Conservation (phyloP, 1,140 invertebrate species). For the Drosophila ercepeae region DNA sequence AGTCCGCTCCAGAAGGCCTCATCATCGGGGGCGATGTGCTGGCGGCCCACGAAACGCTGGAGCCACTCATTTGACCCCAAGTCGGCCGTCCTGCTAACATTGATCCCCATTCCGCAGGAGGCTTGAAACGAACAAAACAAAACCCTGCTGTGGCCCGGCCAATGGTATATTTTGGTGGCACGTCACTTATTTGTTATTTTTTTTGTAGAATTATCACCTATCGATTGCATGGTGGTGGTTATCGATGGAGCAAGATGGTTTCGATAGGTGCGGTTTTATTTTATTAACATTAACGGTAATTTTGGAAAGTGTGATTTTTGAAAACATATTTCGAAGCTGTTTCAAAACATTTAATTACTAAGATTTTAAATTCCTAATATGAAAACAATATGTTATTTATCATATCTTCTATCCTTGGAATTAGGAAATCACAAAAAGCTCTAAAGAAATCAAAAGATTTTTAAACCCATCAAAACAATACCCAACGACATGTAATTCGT, state of each 20-base stretch:
- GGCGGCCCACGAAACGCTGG: slow-evolving; percentile 90
- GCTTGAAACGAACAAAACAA: slow-evolving; percentile 1
- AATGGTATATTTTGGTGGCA: slow-evolving; percentile 24
- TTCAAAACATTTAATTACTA: too few species aligned
- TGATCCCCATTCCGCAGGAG: slow-evolving; percentile 91
- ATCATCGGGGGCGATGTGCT: slow-evolving; percentile 90
- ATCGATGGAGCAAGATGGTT: neutral
- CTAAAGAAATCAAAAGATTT: too few species aligned
- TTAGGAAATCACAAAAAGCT: too few species aligned
- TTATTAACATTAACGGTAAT: too few species aligned
- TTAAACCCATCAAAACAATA: too few species aligned
- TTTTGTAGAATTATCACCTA: neutral
- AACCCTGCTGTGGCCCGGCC: slow-evolving; percentile 14
- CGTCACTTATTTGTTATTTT: slow-evolving; percentile 13
- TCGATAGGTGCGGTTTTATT: neutral
- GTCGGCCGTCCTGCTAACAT: slow-evolving; percentile 92
- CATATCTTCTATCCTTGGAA: too few species aligned
- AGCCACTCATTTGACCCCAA: slow-evolving; percentile 93
- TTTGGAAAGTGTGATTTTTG: too few species aligned
- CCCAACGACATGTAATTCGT: neutral
- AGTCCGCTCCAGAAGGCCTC: slow-evolving; percentile 97
- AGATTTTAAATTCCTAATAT: too few species aligned
- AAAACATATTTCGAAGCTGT: too few species aligned
- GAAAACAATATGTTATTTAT: too few species aligned
- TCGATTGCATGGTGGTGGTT: neutral